These are phyloP conservation scores for Elegia similella DNA, from an alignment of 2,888 invertebrate genomes.

Conservation along the genomic window DNA sequence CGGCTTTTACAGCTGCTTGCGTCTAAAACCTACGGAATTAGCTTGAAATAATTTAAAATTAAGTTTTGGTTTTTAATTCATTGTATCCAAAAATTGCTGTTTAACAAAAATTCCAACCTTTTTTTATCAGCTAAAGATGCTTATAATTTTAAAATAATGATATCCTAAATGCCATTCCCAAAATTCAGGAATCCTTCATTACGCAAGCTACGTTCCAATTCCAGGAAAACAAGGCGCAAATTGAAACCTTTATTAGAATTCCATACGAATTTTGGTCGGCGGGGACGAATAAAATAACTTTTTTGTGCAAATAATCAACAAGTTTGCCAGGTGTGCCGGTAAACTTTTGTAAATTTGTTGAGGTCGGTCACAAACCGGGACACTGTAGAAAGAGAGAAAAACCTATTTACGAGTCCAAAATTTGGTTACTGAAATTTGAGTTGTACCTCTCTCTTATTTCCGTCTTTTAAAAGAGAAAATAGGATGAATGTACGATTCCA, in stretches of 20 bases:
- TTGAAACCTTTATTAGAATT: conserved; percentile 26
- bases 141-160: conserved; percentile 15
- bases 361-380: conserved; percentile 11
- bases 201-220: conserved; percentile 19
- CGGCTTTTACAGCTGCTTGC: no score
- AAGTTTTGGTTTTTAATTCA: no score
- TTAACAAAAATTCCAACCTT: no score
- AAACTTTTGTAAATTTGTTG: conserved; percentile 19
- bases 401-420: not conserved
- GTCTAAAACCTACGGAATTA: no score
- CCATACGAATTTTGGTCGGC: conserved; percentile 21
- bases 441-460: not conserved
- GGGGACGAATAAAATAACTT: conserved; percentile 19
- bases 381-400: not conserved
- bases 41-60: no score
- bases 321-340: conserved; percentile 18
- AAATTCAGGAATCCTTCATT: conserved; percentile 22
- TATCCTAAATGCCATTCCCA: conserved; percentile 16
- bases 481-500: no score
- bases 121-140: conserved; percentile 8
- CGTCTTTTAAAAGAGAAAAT: no score
- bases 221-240: conserved; percentile 24
- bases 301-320: conserved; percentile 25
- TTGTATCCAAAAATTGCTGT: no score
- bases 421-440: not conserved